Percentiles rank a stretch among this genome's conserved stretches.
Conservation (phyloP, 2,888 invertebrate species). For the Tetragonula carbonaria region DNA sequence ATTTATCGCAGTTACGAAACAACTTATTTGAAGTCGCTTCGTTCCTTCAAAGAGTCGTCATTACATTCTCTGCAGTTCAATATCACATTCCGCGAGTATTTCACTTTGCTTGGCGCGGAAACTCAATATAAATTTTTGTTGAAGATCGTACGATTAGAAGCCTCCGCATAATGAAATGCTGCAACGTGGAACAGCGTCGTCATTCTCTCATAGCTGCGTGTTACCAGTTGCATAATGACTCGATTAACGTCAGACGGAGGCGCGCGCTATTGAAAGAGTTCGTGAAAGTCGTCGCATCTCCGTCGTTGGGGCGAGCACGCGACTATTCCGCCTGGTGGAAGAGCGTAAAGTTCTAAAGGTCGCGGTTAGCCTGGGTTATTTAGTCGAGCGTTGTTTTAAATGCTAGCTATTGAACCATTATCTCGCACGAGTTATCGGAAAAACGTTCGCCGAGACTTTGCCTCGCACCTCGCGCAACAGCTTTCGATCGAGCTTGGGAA, state of each 20-base stretch:
- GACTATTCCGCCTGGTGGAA: neutral
- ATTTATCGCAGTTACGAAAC: neutral
- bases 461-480: neutral
- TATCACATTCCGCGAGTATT: neutral
- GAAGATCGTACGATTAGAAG: neutral
- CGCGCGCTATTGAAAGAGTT: constrained; percentile 39
- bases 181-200: neutral
- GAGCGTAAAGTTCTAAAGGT: constrained; percentile 51
- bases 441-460: neutral
- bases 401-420: constrained; percentile 9
- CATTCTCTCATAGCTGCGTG: neutral
- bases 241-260: constrained; percentile 50
- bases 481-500: neutral
- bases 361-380: constrained; percentile 10
- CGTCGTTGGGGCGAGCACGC: constrained; percentile 11
- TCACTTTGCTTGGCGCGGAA: neutral
- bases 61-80: neutral
- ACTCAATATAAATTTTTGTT: neutral
- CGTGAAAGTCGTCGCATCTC: constrained; percentile 51
- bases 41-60: neutral
- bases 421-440: constrained; percentile 18
- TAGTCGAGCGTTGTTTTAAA: constrained; percentile 24
- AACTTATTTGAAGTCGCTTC: neutral
- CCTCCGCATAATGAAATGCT: neutral
- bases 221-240: constrained; percentile 54